Conservation (phyloP, 2,888 invertebrate genomes). For the Drosophila falleni region DNA sequence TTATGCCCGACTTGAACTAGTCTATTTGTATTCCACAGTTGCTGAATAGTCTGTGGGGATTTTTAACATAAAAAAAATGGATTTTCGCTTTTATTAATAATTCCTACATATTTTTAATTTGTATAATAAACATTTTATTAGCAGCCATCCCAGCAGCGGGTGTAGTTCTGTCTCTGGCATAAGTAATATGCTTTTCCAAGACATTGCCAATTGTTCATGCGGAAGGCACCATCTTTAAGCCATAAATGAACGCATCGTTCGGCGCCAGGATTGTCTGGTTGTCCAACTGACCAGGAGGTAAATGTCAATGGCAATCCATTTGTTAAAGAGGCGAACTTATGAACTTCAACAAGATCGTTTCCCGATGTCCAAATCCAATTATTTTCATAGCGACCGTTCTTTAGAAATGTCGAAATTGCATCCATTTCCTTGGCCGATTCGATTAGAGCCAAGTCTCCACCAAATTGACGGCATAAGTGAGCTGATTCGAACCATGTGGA, state of each 20-base stretch:
- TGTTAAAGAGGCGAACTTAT: conserved; percentile 25
- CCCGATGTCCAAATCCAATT: conserved; percentile 41
- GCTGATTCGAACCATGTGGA: conserved; percentile 39
- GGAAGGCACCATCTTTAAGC: conserved; percentile 11
- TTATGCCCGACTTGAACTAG: neutral
- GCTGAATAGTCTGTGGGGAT: neutral
- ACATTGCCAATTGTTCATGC: conserved; percentile 43
- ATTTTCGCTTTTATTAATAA: neutral
- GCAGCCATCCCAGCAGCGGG: conserved; percentile 26
- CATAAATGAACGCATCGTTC: conserved; percentile 48
- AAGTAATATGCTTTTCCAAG: conserved; percentile 10
- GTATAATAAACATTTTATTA: no score
- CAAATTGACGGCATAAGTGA: conserved; percentile 40
- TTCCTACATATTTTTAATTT: neutral
- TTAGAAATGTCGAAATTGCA: conserved; percentile 24
- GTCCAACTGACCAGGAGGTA: conserved; percentile 33
- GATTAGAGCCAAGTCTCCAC: conserved; percentile 49
- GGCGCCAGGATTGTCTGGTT: conserved; percentile 32
- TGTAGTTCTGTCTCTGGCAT: conserved; percentile 36
- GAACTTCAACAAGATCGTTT: conserved; percentile 30
- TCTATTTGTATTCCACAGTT: conserved; percentile 8
- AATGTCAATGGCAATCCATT: conserved; percentile 31
- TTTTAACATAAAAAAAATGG: no score
- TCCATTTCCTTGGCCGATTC: conserved; percentile 41
- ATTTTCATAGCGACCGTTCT: neutral